Base-by-base conservation (phyloP, 2,888 invertebrate species). In the Agriopis leucophaearia region DNA sequence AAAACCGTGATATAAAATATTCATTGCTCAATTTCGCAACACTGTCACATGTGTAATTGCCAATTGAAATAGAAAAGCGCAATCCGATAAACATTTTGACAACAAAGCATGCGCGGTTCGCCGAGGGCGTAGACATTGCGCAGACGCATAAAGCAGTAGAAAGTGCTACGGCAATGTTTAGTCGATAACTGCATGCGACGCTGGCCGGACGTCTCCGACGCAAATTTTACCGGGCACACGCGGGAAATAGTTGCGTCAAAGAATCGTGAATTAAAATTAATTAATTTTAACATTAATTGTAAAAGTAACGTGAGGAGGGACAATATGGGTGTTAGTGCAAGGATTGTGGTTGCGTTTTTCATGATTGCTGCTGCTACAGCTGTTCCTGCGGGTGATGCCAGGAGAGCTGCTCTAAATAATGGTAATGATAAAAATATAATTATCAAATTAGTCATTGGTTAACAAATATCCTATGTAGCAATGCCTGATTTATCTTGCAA, bases 201-300 rank as follows among this genome's bases (percentile, higher is more conserved):
- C 78, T 79, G 72, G 80, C 72, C 82, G 79, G 83, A 87, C 91
- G 91, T 84, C 76, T 74, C 74, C 79, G 88, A 86, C 92, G 91
- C 89, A 92, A 92, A 92, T 92, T 84, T 90, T 88, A 91, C 91
- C 91, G 88, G 83, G 75, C 82, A 77, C 79, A 86, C 88, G 91
- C 91, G 91, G 91, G 86, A 88, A 90, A 90, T 89, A 92, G 92
- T 92, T 92, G 90, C 92, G 92, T 91, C 89, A 74, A 69, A 74
- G 73, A 71, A 67, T 79, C 82, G 85, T 85, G 78, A 81, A 82
- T 79, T 72, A 80, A 77, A 79, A 73, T 66, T 67, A 13, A 72
- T 72, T 72, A 65, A 69, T 67, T 75, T 74, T 66, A 71, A 73
- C n/a, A 69, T 55, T 59, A 70, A 70, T 51, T 74, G 71, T 71